Percentiles rank a stretch among this genome's conserved stretches.
Evolutionary conservation across 2,113 vertebrate genomes (phyloP).

Genomic region (Addax nasomaculatus): DNA sequence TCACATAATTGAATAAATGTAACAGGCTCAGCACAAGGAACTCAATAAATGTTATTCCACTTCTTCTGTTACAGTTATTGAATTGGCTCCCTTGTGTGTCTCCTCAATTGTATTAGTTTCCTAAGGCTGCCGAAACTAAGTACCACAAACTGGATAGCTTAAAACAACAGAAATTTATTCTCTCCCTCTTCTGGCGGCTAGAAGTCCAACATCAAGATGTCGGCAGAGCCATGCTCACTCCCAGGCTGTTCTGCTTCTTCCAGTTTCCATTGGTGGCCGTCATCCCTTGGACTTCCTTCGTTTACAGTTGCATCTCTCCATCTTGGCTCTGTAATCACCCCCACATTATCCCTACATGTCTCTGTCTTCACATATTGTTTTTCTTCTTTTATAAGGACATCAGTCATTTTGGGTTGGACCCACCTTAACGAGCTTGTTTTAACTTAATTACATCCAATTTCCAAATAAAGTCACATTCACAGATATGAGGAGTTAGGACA

Average conservation of each 20-base stretch:
- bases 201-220: background rate
- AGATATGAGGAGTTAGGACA: background rate
- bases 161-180: background rate
- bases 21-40: background rate
- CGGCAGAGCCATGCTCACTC: background rate
- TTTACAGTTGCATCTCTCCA: background rate
- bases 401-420: background rate
- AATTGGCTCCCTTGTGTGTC: background rate
- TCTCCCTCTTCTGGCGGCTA: background rate
- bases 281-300: background rate
- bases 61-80: background rate
- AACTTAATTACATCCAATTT: background rate
- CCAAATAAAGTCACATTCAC: background rate
- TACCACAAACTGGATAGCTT: background rate
- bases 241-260: background rate
- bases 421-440: background rate
- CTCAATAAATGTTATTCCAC: background rate
- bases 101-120: background rate
- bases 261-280: background rate
- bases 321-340: background rate
- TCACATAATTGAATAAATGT: background rate
- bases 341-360: background rate
- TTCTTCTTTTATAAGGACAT: background rate
- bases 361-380: background rate
- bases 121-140: background rate